These are phyloP conservation scores for Zophobas morio DNA, from an alignment of 1,140 invertebrate genomes.

Conservation along the genomic window DNA sequence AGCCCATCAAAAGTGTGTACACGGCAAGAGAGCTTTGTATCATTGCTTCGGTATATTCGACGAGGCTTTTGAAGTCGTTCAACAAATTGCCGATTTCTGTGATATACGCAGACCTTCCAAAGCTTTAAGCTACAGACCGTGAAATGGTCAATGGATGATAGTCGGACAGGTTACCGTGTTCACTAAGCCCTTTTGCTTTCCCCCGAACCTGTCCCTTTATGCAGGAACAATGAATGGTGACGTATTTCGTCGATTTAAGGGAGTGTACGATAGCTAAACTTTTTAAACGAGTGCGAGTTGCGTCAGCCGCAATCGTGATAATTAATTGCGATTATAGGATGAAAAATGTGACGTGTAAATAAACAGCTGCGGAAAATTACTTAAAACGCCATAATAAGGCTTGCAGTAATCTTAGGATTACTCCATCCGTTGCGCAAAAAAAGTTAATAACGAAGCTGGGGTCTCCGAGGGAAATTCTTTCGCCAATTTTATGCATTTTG, in stretches of 20 bases:
- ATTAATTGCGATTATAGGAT: neutral
- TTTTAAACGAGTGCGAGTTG: neutral
- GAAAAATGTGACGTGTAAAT: neutral
- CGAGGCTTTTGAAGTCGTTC: conserved; percentile 29
- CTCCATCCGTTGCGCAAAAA: conserved; percentile 7
- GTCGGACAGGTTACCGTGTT: conserved; percentile 14
- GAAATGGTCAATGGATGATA: conserved; percentile 45
- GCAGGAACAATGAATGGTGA: neutral
- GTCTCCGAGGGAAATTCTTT: conserved; percentile 5
- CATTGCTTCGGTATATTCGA: conserved; percentile 17
- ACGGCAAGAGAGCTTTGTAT: conserved; percentile 17
- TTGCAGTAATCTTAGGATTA: neutral
- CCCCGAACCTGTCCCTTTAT: conserved; percentile 20
- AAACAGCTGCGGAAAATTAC: conserved; percentile 5
- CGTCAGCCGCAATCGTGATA: neutral
- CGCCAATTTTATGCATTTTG: conserved; percentile 18
- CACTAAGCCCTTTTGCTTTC: conserved; percentile 17
- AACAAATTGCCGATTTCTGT: conserved; percentile 37
- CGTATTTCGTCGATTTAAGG: neutral
- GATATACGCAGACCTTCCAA: conserved; percentile 36
- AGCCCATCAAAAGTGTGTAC: conserved; percentile 33
- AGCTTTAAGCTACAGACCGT: conserved; percentile 41
- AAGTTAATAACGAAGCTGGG: neutral
- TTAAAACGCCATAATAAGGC: neutral
- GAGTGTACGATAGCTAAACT: neutral